Conservation (phyloP, 2,113 vertebrate species). For the Cynoglossus semilaevis region DNA sequence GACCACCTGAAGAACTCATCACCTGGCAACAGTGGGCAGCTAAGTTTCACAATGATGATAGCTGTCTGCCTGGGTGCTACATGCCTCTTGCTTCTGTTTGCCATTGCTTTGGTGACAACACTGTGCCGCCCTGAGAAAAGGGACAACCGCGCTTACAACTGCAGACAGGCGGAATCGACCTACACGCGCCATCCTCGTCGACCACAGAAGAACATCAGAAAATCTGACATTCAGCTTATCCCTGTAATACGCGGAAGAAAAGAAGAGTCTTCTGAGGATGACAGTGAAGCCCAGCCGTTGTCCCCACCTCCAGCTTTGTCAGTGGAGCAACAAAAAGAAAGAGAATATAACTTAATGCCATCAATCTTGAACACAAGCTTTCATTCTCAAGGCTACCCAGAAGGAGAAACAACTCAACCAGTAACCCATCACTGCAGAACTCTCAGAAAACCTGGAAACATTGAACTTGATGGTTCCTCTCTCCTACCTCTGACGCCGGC, state of each 20-base stretch:
- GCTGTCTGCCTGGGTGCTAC: conserved; percentile 80
- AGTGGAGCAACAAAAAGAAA: conserved; percentile 62
- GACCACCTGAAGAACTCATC: conserved; percentile 83
- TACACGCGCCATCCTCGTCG: conserved; percentile 87
- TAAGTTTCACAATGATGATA: conserved; percentile 78
- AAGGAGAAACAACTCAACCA: conserved; percentile 40
- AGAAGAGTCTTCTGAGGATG: conserved; percentile 57
- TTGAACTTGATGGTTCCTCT: conserved; percentile 60
- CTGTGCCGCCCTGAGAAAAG: conserved; percentile 83
- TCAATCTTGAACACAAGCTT: conserved; percentile 81
- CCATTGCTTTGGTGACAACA: conserved; percentile 79
- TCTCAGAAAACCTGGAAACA: conserved; percentile 70
- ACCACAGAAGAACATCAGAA: conserved; percentile 89
- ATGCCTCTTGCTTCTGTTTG: conserved; percentile 77
- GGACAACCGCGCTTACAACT: conserved; percentile 90
- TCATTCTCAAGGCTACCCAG: conserved; percentile 74
- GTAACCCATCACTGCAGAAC: conserved; percentile 45
- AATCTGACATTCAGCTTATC: conserved; percentile 89
- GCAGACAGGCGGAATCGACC: conserved; percentile 86
- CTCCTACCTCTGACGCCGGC: conserved; percentile 53
- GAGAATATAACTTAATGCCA: conserved; percentile 71
- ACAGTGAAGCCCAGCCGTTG: conserved; percentile 48
- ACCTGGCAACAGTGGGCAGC: conserved; percentile 58
- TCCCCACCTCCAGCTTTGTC: conserved; percentile 19
- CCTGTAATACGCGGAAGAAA: conserved; percentile 80